Conservation (phyloP, 2,113 vertebrate genomes). For the Crotalus helleri region DNA sequence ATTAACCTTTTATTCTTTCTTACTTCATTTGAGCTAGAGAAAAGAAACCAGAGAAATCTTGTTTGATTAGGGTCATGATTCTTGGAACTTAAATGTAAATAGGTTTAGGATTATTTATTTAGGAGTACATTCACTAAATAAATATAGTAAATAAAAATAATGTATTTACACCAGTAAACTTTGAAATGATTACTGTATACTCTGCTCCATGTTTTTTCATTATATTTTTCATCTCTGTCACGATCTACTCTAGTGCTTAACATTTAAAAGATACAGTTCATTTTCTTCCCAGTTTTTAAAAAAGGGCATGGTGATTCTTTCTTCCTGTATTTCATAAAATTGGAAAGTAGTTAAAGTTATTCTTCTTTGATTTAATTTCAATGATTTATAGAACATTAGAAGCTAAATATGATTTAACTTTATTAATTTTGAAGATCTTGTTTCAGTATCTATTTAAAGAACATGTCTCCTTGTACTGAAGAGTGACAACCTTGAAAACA, state of each 20-base stretch:
- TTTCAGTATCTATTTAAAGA: neutral
- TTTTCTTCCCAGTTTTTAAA: neutral
- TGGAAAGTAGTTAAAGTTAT: neutral
- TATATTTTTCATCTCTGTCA: neutral
- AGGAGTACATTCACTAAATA: neutral
- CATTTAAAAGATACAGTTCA: neutral
- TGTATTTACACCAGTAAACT: neutral
- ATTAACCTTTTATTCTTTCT: neutral
- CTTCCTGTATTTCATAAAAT: neutral
- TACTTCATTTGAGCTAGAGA: neutral
- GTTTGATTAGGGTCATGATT: neutral
- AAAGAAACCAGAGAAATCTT: neutral
- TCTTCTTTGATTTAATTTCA: slow-evolving; percentile 3
- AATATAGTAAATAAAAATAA: neutral
- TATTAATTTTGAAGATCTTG: slow-evolving; percentile 14
- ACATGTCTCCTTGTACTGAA: neutral
- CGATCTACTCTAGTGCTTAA: neutral
- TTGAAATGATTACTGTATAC: neutral
- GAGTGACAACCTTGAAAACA: neutral
- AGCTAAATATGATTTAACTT: neutral
- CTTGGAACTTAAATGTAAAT: neutral
- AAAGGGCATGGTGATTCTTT: neutral
- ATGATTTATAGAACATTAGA: neutral
- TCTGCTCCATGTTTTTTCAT: neutral
- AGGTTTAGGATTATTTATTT: neutral